Conservation (phyloP, 1,140 invertebrate species). For the Zaprionus vittiger region DNA sequence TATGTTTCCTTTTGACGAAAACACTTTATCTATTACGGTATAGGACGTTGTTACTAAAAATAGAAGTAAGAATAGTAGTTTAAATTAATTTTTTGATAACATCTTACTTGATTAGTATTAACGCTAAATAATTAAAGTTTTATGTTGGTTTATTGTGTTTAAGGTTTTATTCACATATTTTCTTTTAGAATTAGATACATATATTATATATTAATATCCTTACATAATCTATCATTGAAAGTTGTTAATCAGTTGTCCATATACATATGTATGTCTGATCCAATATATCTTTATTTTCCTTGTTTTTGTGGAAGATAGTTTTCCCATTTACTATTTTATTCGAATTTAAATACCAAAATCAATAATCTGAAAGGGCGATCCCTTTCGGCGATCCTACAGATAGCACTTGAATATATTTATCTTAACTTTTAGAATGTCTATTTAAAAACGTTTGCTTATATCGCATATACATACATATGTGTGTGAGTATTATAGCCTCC, state of each 20-base stretch:
- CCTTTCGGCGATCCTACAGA: conserved; percentile 5
- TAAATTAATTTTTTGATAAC: no score
- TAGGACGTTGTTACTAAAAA: no score
- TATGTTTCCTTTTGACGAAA: no score
- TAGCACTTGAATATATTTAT: conserved; percentile 17
- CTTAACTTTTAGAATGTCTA: conserved; percentile 73
- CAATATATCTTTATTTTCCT: background rate
- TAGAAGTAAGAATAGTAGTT: no score
- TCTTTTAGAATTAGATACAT: background rate
- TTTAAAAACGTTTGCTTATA: conserved; percentile 75
- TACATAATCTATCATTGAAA: background rate
- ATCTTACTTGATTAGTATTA: no score
- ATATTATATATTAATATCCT: background rate
- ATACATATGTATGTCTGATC: background rate
- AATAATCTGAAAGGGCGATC: conserved; percentile 11
- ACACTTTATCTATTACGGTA: no score
- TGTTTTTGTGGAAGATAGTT: background rate
- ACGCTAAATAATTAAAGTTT: background rate
- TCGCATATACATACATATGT: conserved; percentile 47
- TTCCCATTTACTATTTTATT: background rate
- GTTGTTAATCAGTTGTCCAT: background rate
- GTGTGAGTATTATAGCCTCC: conserved; percentile 36
- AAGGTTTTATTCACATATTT: background rate
- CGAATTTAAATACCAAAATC: no score
- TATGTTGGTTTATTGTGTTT: background rate